Evolutionary conservation across 1,140 invertebrate genomes (phyloP).

Genomic region (Oncopeltus fasciatus): DNA sequence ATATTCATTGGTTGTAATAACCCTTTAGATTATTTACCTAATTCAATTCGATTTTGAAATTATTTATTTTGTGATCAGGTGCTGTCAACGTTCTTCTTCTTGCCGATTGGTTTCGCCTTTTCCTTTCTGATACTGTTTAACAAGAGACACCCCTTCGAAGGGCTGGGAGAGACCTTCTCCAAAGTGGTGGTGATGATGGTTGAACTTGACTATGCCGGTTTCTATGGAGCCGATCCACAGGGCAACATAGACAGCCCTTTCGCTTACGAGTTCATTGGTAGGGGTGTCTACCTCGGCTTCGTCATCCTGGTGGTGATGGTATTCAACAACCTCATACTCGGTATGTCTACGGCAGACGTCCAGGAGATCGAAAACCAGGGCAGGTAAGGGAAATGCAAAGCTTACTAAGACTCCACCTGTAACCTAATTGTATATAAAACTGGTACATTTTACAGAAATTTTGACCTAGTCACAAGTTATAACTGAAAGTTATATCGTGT

Average conservation of each 20-base stretch:
- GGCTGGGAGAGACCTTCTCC: constrained; percentile 33
- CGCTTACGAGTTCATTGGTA: constrained; percentile 23
- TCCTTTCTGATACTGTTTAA: constrained; percentile 37
- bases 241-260: constrained; percentile 1
- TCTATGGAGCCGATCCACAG: constrained; percentile 28
- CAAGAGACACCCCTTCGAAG: constrained; percentile 29
- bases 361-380: constrained; percentile 19
- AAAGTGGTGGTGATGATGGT: constrained; percentile 42
- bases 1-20: too few relatives aligned
- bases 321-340: constrained; percentile 33
- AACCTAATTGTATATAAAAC: too few relatives aligned
- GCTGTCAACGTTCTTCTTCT: constrained; percentile 34
- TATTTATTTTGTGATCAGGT: constrained; percentile 24
- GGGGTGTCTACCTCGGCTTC: constrained; percentile 26
- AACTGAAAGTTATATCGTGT: too few relatives aligned
- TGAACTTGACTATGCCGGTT: constrained; percentile 36
- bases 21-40: too few relatives aligned
- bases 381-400: too few relatives aligned
- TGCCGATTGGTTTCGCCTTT: constrained; percentile 39
- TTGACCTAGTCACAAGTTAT: too few relatives aligned
- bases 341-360: constrained; percentile 33
- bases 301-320: constrained; percentile 31
- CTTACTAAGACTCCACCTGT: too few relatives aligned
- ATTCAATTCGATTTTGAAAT: too few relatives aligned
- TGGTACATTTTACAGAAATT: too few relatives aligned